phyloP scores from a whole-genome alignment of 2,797 vertebrate species.

The Anomalospiza imberbis region DNA sequence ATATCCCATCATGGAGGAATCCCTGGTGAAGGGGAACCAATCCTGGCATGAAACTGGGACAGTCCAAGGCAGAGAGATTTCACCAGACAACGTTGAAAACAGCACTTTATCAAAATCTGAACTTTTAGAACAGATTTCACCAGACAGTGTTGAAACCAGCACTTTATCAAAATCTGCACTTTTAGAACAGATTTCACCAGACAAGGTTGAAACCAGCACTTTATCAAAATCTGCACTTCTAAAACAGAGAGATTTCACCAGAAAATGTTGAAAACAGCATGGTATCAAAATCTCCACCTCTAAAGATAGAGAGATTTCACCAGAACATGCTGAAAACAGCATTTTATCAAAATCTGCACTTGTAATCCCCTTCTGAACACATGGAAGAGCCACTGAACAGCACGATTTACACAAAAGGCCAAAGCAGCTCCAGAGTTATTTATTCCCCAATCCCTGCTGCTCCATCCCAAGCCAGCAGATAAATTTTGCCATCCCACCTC shows the following conservation, averaged over 20 bases:
- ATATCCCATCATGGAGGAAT: fast-evolving
- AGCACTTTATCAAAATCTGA: too few relatives aligned
- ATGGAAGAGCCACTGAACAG: neutral
- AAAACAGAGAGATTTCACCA: neutral
- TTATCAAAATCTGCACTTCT: neutral
- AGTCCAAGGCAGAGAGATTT: neutral
- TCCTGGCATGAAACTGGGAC: neutral
- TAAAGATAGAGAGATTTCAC: neutral
- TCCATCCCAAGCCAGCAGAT: neutral
- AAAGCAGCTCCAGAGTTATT: neutral
- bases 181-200: too few relatives aligned
- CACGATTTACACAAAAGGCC: neutral
- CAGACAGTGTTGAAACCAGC: fast-evolving
- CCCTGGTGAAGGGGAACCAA: neutral
- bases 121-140: neutral
- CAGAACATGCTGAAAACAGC: fast-evolving
- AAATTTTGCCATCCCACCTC: neutral
- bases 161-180: neutral
- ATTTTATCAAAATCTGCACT: neutral
- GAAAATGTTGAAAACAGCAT: fast-evolving
- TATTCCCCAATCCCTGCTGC: fast-evolving
- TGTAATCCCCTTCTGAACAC: neutral
- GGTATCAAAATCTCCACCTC: neutral
- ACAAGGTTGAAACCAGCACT: too few relatives aligned
- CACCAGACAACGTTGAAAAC: fast-evolving